Percentiles rank a stretch among this genome's conserved stretches.
These are phyloP conservation scores for Pelagia noctiluca DNA, from an alignment of 30 jellyfish, hydroid and myxozoan species.

Conservation along the genomic window DNA sequence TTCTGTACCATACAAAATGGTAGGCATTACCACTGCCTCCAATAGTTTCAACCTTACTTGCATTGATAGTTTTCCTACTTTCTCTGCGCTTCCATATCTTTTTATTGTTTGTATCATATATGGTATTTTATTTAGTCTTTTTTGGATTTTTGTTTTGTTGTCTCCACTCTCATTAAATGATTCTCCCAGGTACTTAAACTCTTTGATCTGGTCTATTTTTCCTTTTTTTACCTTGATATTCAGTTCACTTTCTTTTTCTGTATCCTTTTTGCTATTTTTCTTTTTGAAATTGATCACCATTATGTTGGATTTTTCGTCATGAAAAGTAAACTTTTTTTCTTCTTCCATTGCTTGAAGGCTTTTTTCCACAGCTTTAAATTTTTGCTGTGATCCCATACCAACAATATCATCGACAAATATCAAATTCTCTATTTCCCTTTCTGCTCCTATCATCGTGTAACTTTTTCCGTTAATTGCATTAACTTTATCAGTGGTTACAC, in stretches of 20 bases:
- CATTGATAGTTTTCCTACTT: conserved; percentile 18
- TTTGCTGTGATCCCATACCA: neutral
- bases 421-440: neutral
- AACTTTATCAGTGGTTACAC: neutral
- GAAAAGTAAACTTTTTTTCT: neutral
- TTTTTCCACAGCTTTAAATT: neutral
- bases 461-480: neutral
- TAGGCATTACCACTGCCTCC: conserved; percentile 6
- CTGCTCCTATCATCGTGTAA: neutral
- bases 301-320: neutral
- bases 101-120: conserved; percentile 31
- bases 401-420: conserved; percentile 12
- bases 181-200: neutral
- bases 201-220: neutral
- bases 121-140: conserved; percentile 10
- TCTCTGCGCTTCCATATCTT: conserved; percentile 18
- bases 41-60: conserved; percentile 16
- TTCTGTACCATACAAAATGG: conserved; percentile 1
- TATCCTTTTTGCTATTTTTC: no score
- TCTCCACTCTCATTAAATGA: neutral
- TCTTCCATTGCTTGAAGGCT: neutral
- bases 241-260: no score
- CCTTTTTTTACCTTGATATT: neutral
- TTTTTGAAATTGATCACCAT: neutral
- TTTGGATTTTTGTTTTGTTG: neutral